Evolutionary conservation across 2,888 invertebrate genomes (phyloP).

Genomic region (Acanthosepion lycidas): DNA sequence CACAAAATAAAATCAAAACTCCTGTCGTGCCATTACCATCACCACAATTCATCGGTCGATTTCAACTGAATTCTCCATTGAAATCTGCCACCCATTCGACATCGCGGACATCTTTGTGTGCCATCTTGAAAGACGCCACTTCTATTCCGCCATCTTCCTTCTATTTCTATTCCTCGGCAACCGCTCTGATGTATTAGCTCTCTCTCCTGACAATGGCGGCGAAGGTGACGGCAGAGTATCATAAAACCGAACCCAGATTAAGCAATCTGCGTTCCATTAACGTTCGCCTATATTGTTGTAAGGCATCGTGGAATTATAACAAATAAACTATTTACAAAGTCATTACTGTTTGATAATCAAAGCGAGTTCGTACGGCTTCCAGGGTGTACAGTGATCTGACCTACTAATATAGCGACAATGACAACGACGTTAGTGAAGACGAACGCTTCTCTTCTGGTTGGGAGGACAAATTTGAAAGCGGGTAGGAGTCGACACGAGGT

Average conservation of each 20-base stretch:
- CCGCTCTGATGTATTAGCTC: background rate
- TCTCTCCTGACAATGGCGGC: background rate
- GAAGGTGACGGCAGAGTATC: background rate
- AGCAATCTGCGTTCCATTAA: conserved; percentile 11
- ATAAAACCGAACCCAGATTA: background rate
- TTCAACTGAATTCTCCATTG: background rate
- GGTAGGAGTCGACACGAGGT: background rate
- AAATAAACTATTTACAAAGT: conserved; percentile 41
- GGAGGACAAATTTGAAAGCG: background rate
- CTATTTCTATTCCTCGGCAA: background rate
- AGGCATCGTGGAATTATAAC: conserved; percentile 34
- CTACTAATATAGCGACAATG: background rate
- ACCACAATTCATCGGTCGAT: background rate
- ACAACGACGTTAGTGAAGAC: background rate
- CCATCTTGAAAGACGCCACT: background rate
- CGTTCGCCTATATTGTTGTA: background rate
- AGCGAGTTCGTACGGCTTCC: background rate
- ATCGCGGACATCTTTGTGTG: background rate
- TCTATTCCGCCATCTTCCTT: background rate
- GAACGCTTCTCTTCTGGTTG: background rate
- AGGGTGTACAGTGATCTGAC: background rate
- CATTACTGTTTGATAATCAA: conserved; percentile 2
- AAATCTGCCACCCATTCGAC: background rate
- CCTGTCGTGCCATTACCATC: background rate
- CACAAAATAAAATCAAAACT: no score